Conservation (phyloP, 2,797 vertebrate species). For the Pseudochirops cupreus region DNA sequence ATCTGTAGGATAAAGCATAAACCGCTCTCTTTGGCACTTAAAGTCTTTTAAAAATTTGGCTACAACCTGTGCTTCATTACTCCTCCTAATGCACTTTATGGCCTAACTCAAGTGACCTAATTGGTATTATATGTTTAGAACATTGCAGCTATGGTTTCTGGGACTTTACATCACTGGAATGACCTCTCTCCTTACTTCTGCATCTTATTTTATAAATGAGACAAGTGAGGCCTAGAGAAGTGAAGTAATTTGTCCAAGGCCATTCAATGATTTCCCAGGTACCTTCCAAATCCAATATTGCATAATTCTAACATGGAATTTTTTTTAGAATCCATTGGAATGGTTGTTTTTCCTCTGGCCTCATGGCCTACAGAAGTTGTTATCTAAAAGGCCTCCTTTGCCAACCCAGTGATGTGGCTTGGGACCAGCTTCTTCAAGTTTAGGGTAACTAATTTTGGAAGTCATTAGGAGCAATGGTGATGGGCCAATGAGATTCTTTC, state of each 20-base stretch:
- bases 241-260: constrained; percentile 4
- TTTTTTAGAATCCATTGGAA: not conserved
- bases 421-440: not conserved
- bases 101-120: not conserved
- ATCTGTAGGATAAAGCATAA: not conserved
- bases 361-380: not conserved
- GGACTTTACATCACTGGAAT: not conserved
- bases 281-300: not conserved
- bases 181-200: not conserved
- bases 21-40: not conserved
- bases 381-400: not conserved
- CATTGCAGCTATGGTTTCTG: not conserved
- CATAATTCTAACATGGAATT: not conserved
- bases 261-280: not conserved
- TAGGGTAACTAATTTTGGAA: not conserved
- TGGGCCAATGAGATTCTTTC: not conserved
- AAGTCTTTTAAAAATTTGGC: not conserved
- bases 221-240: not conserved
- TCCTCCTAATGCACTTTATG: not conserved
- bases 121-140: not conserved
- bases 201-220: constrained; percentile 4
- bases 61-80: not conserved
- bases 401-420: not conserved
- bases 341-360: not conserved
- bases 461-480: not conserved